These are phyloP conservation scores for Lasiommata megera DNA, from an alignment of 2,888 invertebrate species.

Conservation along the genomic window DNA sequence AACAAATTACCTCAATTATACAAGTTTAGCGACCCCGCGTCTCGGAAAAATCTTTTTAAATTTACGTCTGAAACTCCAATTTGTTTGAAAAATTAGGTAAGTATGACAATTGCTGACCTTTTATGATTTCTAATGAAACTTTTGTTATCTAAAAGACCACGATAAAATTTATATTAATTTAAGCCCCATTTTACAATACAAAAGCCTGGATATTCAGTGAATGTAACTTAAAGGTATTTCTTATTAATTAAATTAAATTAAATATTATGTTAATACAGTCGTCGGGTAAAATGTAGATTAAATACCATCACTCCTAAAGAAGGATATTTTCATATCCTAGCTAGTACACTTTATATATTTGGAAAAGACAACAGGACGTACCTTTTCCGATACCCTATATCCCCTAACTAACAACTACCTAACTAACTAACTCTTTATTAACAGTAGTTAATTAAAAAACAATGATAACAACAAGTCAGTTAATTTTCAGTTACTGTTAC, in stretches of 20 bases:
- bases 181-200: not conserved
- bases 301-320: too few relatives aligned
- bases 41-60: slow-evolving; percentile 18
- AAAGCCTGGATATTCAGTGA: not conserved
- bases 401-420: too few relatives aligned
- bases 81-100: slow-evolving; percentile 6
- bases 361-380: too few relatives aligned
- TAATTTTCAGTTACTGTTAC: too few relatives aligned
- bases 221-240: not conserved
- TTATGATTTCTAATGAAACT: slow-evolving; percentile 4
- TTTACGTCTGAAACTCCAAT: slow-evolving; percentile 1
- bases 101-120: slow-evolving; percentile 5
- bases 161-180: not conserved
- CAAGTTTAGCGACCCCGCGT: slow-evolving; percentile 38
- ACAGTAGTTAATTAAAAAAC: too few relatives aligned
- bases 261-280: too few relatives aligned
- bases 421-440: too few relatives aligned
- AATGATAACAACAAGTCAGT: too few relatives aligned
- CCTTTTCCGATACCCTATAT: too few relatives aligned
- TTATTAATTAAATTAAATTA: not conserved
- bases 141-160: not conserved
- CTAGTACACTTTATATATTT: too few relatives aligned
- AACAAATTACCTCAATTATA: slow-evolving; percentile 38
- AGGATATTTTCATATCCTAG: too few relatives aligned
- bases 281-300: too few relatives aligned